phyloP scores from a whole-genome alignment of 1,140 invertebrate genomes.

The Maniola jurtina region DNA sequence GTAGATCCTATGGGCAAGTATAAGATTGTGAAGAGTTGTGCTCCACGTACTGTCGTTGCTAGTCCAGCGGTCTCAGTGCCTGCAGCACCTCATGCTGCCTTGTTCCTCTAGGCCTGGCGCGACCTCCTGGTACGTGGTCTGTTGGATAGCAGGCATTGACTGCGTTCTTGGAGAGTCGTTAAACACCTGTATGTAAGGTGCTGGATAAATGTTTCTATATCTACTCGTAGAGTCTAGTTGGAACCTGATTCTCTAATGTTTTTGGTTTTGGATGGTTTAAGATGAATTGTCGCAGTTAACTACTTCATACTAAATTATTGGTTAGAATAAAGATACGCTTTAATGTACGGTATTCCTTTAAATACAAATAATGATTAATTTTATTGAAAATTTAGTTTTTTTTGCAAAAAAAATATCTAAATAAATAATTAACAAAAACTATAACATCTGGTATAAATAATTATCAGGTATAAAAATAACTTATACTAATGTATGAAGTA shows the following conservation, averaged over 20 bases:
- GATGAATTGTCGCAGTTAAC: neutral
- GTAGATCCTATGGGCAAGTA: slow-evolving; percentile 77
- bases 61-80: slow-evolving; percentile 42
- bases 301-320: too few species aligned
- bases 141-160: slow-evolving; percentile 60
- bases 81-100: slow-evolving; percentile 56
- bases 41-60: slow-evolving; percentile 35
- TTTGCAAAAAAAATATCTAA: too few species aligned
- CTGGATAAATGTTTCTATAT: neutral
- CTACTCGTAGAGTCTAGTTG: neutral
- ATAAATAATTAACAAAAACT: too few species aligned
- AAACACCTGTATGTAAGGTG: neutral
- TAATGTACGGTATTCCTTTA: too few species aligned
- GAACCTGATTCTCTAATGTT: neutral
- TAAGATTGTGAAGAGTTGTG: slow-evolving; percentile 66
- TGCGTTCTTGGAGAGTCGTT: slow-evolving; percentile 60
- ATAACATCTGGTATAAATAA: too few species aligned
- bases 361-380: too few species aligned
- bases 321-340: too few species aligned
- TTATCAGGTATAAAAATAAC: too few species aligned
- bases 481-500: too few species aligned
- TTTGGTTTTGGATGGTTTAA: neutral
- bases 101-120: slow-evolving; percentile 74
- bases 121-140: slow-evolving; percentile 74
- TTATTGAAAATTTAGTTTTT: too few species aligned